Base-by-base conservation (phyloP, 1,140 invertebrate genomes). In the Hetaerina americana region DNA sequence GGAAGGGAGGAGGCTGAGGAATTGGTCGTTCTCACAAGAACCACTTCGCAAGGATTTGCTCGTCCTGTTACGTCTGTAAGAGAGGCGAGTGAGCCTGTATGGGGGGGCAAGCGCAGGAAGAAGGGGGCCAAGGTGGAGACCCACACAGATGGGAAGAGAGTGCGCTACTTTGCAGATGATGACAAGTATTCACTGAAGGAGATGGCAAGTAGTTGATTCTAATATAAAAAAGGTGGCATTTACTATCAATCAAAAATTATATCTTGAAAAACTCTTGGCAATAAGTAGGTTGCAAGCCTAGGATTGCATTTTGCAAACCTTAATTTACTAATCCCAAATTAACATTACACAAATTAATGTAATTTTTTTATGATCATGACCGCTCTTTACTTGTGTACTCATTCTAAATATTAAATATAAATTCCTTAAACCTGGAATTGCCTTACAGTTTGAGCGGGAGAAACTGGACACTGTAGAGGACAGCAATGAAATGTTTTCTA, bases 91-190 rank as follows among this genome's bases (percentile, higher is more conserved):
- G 77, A 77, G 74, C 72, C 72, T 15, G n/a, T 73, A 74, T 73
- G 81, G 80, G 31, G 80, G 31, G 81, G 83, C 26, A 85, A 79
- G 71, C 84, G 85, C 79, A 83, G 84, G 69, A 86, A 88, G 76
- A 73, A 76, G 80, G n/a, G n/a, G n/a, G n/a, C n/a, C n/a, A 85
- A 81, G 82, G 83, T 87, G 31, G 86, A 89, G 72, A 96, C 93
- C 10, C 91, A 96, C 78, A 80, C 82, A 72, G 82, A 82, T 72
- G 90, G 90, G 0, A 83, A 94, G 78, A 85, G 94, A 75, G 83
- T 88, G 18, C 86, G 89, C 71, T 96, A 96, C 82, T 97, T 95
- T 84, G 87, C 90, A 49, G 93, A 97, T 83, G 94, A 97, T 85
- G 93, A 96, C 78, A 90, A 90, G 80, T 90, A 92, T 82, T 89